phyloP scores from a whole-genome alignment of 2,888 invertebrate species.

The Athetis lepigone region DNA sequence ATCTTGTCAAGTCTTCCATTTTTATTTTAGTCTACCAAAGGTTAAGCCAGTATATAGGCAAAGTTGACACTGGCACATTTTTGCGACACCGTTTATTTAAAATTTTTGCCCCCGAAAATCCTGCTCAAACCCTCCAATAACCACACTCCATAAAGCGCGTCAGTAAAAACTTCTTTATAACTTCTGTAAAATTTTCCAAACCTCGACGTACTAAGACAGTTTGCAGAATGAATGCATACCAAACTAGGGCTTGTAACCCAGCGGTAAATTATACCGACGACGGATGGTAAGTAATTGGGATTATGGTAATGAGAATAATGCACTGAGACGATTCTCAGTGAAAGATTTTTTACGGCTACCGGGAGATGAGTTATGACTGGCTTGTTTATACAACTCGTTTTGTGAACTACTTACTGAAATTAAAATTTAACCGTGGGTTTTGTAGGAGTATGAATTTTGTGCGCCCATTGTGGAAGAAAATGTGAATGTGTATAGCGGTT shows the following conservation, averaged over 20 bases:
- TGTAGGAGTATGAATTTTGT: conserved; percentile 41
- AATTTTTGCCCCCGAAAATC: conserved; percentile 22
- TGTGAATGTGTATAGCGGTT: conserved; percentile 25
- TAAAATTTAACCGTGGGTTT: conserved; percentile 56
- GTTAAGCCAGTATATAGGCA: background rate
- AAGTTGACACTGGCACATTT: conserved; percentile 5
- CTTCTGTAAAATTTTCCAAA: background rate
- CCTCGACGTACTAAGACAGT: conserved; percentile 34
- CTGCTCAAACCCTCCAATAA: conserved; percentile 26
- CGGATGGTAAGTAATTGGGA: conserved; percentile 70
- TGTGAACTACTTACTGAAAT: conserved; percentile 61
- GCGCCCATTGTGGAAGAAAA: conserved; percentile 36
- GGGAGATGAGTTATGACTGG: conserved; percentile 64
- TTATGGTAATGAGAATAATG: conserved; percentile 72
- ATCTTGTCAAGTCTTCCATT: background rate
- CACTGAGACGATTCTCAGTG: conserved; percentile 55
- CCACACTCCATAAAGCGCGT: conserved; percentile 44
- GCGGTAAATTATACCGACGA: conserved; percentile 60
- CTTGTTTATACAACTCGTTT: conserved; percentile 49
- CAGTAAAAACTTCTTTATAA: conserved; percentile 51
- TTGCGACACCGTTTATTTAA: conserved; percentile 12
- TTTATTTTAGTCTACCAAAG: background rate
- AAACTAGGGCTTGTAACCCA: conserved; percentile 48
- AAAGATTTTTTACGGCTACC: conserved; percentile 68
- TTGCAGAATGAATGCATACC: conserved; percentile 54